Evolutionary conservation across 1,140 invertebrate genomes (phyloP).

Genomic region (Caenorhabditis briggsae): DNA sequence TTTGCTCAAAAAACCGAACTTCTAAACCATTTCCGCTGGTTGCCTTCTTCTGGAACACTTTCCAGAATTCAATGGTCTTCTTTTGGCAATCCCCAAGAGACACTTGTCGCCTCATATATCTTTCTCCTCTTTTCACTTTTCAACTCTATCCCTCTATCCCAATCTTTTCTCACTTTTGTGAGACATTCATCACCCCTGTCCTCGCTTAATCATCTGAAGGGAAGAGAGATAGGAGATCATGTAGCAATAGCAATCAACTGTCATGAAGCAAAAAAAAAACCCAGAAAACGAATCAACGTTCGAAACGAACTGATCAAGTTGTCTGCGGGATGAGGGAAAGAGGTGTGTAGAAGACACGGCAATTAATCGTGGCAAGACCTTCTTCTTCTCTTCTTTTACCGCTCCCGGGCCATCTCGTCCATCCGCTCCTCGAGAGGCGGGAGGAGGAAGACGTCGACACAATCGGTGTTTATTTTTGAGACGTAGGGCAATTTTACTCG

Average conservation of each 20-base stretch:
- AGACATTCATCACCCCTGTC: conserved; percentile 13
- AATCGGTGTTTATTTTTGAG: conserved; percentile 55
- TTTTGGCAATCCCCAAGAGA: conserved; percentile 12
- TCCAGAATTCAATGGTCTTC: conserved; percentile 16
- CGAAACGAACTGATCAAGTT: background rate
- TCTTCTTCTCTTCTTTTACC: conserved; percentile 36
- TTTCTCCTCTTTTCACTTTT: conserved; percentile 31
- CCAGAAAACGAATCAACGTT: conserved; percentile 24
- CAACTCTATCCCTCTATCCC: background rate
- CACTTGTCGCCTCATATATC: conserved; percentile 38
- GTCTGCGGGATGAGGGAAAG: background rate
- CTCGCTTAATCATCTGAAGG: conserved; percentile 43
- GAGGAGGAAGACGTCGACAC: conserved; percentile 45
- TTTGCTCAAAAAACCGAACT: conserved; percentile 29
- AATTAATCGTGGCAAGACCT: conserved; percentile 56
- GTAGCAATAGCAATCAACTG: conserved; percentile 4
- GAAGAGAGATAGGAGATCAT: background rate
- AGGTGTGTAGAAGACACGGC: conserved; percentile 41
- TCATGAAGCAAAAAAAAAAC: conserved; percentile 9
- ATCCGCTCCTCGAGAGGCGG: conserved; percentile 29
- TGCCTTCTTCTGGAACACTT: conserved; percentile 2
- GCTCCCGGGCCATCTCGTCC: conserved; percentile 35
- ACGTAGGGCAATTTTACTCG: conserved; percentile 55
- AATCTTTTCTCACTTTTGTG: conserved; percentile 26
- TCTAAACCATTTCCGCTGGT: conserved; percentile 26